Base-by-base conservation (phyloP, 2,888 invertebrate species). In the Hypsopygia costalis region DNA sequence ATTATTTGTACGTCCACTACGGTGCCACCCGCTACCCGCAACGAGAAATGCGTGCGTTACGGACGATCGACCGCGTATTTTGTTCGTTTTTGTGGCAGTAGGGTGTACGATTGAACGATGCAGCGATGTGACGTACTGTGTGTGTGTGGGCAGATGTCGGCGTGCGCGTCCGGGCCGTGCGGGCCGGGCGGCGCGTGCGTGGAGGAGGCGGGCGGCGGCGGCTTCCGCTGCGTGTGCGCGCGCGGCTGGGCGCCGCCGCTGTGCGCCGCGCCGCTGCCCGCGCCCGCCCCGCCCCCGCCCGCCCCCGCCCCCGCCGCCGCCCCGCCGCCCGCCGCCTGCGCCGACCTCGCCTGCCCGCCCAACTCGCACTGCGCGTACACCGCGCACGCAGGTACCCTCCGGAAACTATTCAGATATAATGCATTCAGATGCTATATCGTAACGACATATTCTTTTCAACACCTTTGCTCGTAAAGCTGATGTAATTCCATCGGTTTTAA, bases 121-220 rank as follows among this genome's bases (percentile, higher is more conserved):
- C n/a, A n/a, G n/a, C n/a, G n/a, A n/a, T n/a, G n/a, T n/a, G n/a
- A n/a, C n/a, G n/a, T n/a, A 12, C 7, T 4, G 16, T 16, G 16
- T 16, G 9, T 9, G 3, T 9, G 22, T 27, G 20, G n/a, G 44
- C 56, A 83, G 80, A 72, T 78, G 77, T 81, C 93, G 1, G 93
- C 93, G 5, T 95, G 95, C 62, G 79, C 86, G 58, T 91, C 90
- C 29, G 90, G 90, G 37, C 91, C 94, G 41, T 98, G 98, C 78
- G 90, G 91, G 52, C 94, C 95, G 78, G 92, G 92, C 44, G 97
- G 94, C 34, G 90, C 85, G 21, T 97, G 97, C 71, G 82, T 89
- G 37, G 93, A 94, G 69, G 83, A 82, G 69, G 59, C 60, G 46
- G 74, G 67, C 48, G 82, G 77, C 45, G 60, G 67, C 7, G 81